Conservation (phyloP, 1,140 invertebrate species). For the Globodera rostochiensis region DNA sequence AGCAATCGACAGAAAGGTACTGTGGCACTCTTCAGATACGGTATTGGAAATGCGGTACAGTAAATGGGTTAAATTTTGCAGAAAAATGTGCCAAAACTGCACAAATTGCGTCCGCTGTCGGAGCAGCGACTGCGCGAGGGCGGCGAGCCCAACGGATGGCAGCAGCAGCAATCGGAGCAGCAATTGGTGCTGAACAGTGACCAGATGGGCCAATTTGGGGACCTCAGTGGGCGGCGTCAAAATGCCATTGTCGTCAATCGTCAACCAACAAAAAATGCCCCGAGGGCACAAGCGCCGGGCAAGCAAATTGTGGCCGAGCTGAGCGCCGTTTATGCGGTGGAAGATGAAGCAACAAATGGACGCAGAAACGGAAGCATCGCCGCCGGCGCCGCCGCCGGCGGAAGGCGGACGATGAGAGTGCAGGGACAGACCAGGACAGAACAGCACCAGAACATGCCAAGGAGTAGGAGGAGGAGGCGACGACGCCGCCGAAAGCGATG, state of each 20-base stretch:
- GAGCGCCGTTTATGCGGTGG: background rate
- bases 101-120: background rate
- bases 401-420: too few species aligned
- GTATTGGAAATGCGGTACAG: background rate
- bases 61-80: background rate
- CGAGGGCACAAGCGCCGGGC: background rate
- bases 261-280: background rate
- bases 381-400: too few species aligned
- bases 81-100: background rate
- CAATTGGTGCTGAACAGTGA: slow-evolving; percentile 8
- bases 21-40: too few species aligned
- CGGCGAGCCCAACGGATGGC: too few species aligned
- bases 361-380: too few species aligned
- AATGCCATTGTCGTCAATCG: background rate
- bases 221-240: background rate
- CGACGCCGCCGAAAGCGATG: background rate
- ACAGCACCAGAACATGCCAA: background rate
- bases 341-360: background rate
- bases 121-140: background rate
- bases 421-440: background rate
- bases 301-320: background rate
- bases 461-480: background rate
- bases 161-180: background rate
- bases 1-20: background rate
- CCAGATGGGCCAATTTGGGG: background rate